These are phyloP conservation scores for Pseudochromis fuscus DNA, from an alignment of 2,797 vertebrate genomes.

Conservation along the genomic window DNA sequence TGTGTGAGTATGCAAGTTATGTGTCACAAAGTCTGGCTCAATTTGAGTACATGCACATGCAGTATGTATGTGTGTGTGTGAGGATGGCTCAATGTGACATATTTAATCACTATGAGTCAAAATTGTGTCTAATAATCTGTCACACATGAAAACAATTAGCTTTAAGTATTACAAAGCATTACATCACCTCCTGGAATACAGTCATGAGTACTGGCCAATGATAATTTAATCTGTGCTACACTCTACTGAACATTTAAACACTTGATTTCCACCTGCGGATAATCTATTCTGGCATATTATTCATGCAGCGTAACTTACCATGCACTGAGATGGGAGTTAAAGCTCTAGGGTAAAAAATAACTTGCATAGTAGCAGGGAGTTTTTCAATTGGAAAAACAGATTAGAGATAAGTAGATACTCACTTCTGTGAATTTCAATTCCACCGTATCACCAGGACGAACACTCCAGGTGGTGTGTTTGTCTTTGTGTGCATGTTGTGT, in stretches of 20 bases:
- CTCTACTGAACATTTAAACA: conserved; percentile 37
- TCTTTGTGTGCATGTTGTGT: conserved; percentile 46
- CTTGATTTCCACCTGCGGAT: conserved; percentile 28
- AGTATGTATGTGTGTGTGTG: not conserved
- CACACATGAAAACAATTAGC: not conserved
- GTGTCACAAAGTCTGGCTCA: not conserved
- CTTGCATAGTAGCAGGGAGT: conserved; percentile 39
- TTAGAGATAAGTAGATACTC: conserved; percentile 63
- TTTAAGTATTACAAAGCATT: conserved; percentile 8
- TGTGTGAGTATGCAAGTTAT: conserved; percentile 16
- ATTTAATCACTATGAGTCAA: not conserved
- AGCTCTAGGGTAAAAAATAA: conserved; percentile 52
- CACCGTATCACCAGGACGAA: conserved; percentile 44
- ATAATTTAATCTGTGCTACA: conserved; percentile 17
- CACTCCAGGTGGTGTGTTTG: conserved; percentile 57
- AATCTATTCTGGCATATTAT: conserved; percentile 30
- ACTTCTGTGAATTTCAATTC: conserved; percentile 68
- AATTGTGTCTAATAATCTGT: not conserved
- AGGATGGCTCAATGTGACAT: not conserved
- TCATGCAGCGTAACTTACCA: conserved; percentile 30
- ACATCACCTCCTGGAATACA: conserved; percentile 2
- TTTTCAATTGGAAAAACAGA: conserved; percentile 67
- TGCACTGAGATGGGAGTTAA: conserved; percentile 35
- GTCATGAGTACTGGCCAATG: not conserved
- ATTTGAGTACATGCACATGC: not conserved